phyloP scores from a whole-genome alignment of 2,888 invertebrate genomes.

The Tenthredo livida region DNA sequence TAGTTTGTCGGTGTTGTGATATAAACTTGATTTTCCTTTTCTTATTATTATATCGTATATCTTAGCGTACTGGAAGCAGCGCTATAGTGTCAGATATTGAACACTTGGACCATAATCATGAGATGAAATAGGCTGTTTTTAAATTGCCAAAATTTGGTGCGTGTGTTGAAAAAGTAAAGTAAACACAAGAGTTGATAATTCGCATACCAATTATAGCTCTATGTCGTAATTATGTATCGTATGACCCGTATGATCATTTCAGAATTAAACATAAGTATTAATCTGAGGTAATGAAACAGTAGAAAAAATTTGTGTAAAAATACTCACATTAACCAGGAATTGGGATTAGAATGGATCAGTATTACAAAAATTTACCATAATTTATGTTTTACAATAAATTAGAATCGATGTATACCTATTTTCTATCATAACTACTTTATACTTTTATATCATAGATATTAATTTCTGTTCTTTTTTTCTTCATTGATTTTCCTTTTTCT shows the following conservation, averaged over 20 bases:
- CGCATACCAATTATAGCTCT: not conserved
- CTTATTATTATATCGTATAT: not conserved
- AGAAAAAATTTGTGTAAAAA: not conserved
- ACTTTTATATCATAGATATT: not conserved
- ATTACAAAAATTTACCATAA: slow-evolving; percentile 6
- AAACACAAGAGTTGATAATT: not conserved
- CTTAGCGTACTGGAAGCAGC: not conserved
- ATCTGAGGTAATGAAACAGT: not conserved
- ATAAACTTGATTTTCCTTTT: not conserved
- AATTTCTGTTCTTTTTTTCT: not conserved
- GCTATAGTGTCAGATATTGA: not conserved
- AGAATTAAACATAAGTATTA: not conserved
- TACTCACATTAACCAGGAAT: not conserved
- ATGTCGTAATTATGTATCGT: not conserved
- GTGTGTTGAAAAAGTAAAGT: not conserved
- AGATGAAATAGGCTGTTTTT: not conserved
- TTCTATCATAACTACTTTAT: not conserved
- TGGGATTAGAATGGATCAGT: slow-evolving; percentile 24
- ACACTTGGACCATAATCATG: slow-evolving; percentile 12
- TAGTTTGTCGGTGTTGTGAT: slow-evolving; percentile 11
- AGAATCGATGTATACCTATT: not conserved
- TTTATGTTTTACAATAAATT: not conserved
- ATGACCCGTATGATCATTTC: not conserved
- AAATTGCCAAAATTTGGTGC: not conserved
- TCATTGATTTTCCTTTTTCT: not conserved